A percentile compares a stretch with the other conserved stretches of the same genome.
Conservation (phyloP, 2,797 vertebrate genomes). For the Columba guinea region DNA sequence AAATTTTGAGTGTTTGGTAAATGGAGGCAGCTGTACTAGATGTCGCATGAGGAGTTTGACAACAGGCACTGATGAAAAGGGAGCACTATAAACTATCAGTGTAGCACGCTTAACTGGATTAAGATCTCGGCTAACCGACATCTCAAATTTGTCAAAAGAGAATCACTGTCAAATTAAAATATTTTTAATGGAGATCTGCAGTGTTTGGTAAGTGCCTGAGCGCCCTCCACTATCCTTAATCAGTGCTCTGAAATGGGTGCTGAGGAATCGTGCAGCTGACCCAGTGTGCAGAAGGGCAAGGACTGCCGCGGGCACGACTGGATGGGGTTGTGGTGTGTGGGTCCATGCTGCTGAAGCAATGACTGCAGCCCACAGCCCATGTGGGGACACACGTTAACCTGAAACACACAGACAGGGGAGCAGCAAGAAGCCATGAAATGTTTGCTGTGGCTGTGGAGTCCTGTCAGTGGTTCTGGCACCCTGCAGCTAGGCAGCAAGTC, state of each 20-base stretch:
- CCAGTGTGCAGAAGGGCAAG: background rate
- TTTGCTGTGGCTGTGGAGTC: background rate
- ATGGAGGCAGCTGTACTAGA: conserved; percentile 35
- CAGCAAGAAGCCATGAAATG: background rate
- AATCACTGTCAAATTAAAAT: background rate
- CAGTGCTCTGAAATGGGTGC: background rate
- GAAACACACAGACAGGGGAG: background rate
- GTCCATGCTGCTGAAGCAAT: background rate
- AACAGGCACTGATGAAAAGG: conserved; percentile 8
- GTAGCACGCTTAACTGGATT: conserved; percentile 4
- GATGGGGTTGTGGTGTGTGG: background rate
- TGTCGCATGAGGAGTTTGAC: conserved; percentile 6
- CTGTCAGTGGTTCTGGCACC: background rate
- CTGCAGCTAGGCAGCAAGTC: background rate
- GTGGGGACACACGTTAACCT: background rate
- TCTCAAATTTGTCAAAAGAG: conserved; percentile 4
- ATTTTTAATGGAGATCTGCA: background rate
- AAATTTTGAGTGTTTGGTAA: conserved; percentile 25
- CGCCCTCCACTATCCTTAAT: background rate
- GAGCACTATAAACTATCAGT: background rate
- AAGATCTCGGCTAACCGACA: conserved; percentile 8
- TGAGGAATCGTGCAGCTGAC: background rate
- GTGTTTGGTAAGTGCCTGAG: background rate
- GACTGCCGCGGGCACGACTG: background rate
- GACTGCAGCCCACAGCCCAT: background rate